Evolutionary conservation across 1,140 invertebrate genomes (phyloP).

Genomic region (Holotrichia oblita): DNA sequence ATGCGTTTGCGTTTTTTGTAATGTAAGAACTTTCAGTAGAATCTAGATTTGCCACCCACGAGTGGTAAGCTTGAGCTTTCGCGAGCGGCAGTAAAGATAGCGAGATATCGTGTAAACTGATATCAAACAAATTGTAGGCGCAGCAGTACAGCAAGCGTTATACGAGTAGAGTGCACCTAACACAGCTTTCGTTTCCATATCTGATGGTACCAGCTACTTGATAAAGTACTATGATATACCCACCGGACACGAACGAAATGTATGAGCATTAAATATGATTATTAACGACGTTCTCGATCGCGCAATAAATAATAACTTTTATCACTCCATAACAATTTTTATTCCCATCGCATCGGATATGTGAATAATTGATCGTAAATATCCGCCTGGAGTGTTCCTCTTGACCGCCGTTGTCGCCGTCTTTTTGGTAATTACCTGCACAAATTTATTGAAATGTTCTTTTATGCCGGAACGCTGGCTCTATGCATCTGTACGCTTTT

Average conservation of each 20-base stretch:
- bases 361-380: conserved; percentile 26
- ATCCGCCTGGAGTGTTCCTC: not conserved
- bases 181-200: conserved; percentile 48
- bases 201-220: conserved; percentile 52
- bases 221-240: conserved; percentile 47
- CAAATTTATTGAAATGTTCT: not conserved
- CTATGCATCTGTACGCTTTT: not conserved
- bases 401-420: not conserved
- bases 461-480: not conserved
- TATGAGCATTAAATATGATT: conserved; percentile 30
- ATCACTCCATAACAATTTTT: conserved; percentile 29
- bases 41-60: conserved; percentile 48
- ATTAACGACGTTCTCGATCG: not conserved
- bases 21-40: conserved; percentile 40
- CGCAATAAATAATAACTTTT: conserved; percentile 35
- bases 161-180: conserved; percentile 38
- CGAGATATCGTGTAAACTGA: conserved; percentile 57
- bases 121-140: conserved; percentile 59
- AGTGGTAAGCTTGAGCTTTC: conserved; percentile 56
- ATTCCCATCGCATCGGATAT: not conserved
- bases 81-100: conserved; percentile 55
- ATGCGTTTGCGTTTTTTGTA: not conserved
- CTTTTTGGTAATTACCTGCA: not conserved
- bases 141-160: conserved; percentile 50
- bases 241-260: conserved; percentile 35